Evolutionary conservation across 2,797 vertebrate species (phyloP), one percentile per base, ranked within the genome.

Genomic region (Chaenodraco wilsoni): DNA sequence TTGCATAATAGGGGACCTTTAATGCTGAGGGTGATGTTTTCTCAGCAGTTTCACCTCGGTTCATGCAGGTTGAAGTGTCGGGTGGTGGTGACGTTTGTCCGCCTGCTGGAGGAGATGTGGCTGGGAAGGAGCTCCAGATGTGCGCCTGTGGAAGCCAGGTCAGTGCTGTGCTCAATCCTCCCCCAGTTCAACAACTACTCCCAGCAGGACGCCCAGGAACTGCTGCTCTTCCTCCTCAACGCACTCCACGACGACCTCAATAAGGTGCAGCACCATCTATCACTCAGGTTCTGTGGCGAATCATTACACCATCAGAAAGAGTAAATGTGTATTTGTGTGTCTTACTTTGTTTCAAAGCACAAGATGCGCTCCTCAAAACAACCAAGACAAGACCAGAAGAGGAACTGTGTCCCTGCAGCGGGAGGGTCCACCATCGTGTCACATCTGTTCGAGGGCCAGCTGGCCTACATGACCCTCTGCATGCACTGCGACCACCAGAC

Each of bases 121-220:
- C 86, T 91, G 2, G 96, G 95, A 6, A 85, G 91, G 17, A 89
- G 80, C 12, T 87, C 94, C 72, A 95, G 78, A 5, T 89, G 95
- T 59, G 92, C 94, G 9, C 94, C 95, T 0, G 84, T 90, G 74
- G 89, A 92, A 76, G 94, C 96, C 65, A 69, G 85, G 48, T 87
- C 91, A 0, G 77, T 90, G 43, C 84, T 97, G 17, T 88, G 85
- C 69, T 93, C 88, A 43, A 80, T 87, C 56, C 89, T 96, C 73
- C 94, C 96, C 0, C 82, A 91, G 19, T 97, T 97, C 55, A 86
- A 90, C 82, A 94, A 89, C 81, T 88, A 79, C 60, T 90, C 79
- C 2, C 96, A 96, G 81, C 96, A 97, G 9, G 96, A 97, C 0
- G 96, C 96, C 0, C 96, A 97, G 78, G 96, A 96, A 44, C 94